These are phyloP conservation scores for Calliopum simillimum DNA, from an alignment of 2,888 invertebrate genomes.

Conservation along the genomic window DNA sequence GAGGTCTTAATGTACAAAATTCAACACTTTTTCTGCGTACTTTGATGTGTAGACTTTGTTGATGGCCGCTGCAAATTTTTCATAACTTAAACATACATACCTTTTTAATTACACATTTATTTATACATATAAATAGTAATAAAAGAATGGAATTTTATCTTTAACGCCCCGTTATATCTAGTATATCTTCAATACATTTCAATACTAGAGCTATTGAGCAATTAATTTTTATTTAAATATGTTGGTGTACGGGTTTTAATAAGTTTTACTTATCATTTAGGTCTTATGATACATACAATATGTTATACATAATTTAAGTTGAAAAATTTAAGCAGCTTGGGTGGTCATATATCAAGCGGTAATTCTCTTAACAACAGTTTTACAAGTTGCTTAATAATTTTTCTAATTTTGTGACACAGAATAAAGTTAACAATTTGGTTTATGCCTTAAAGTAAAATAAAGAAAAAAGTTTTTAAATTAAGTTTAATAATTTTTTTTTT, in stretches of 20 bases:
- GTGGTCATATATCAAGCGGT: not conserved
- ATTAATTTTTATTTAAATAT: slow-evolving; percentile 19
- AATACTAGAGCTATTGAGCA: slow-evolving; percentile 10
- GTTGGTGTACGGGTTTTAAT: slow-evolving; percentile 20
- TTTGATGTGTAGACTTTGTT: no score
- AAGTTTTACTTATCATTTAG: slow-evolving; percentile 2
- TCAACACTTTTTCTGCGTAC: no score
- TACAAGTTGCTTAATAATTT: not conserved
- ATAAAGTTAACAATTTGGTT: slow-evolving; percentile 31
- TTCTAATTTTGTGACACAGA: slow-evolving; percentile 29
- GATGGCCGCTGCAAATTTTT: no score
- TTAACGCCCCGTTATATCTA: not conserved
- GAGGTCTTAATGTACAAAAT: no score
- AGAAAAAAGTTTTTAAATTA: not conserved
- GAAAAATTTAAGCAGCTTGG: slow-evolving; percentile 13
- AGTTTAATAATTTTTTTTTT: slow-evolving; percentile 9
- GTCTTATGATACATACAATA: no score
- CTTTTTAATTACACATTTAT: no score
- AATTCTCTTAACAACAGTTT: no score
- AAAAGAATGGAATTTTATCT: no score
- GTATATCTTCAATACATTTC: slow-evolving; percentile 31
- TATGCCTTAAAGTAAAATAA: no score
- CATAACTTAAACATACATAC: no score
- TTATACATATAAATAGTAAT: no score
- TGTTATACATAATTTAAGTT: slow-evolving; percentile 12